Percentiles rank a stretch among this genome's conserved stretches.
phyloP scores from a whole-genome alignment of 2,113 vertebrate genomes.

The Silurus asotus region DNA sequence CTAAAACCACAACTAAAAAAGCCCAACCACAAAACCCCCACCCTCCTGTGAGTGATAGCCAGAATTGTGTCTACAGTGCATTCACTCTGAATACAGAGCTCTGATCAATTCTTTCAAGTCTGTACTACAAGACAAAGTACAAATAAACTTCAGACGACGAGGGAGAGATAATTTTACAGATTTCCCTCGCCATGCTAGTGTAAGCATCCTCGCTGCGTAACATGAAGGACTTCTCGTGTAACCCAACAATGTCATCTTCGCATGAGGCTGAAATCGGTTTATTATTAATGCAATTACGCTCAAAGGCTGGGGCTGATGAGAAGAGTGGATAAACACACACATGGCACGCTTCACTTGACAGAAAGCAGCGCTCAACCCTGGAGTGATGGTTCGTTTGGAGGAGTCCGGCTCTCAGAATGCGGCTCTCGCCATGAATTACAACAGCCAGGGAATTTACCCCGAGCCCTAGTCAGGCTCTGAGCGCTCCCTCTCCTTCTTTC shows the following conservation, averaged over 20 bases:
- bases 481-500: background rate
- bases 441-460: slow-evolving; percentile 46
- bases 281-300: slow-evolving; percentile 52
- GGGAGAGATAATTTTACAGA: slow-evolving; percentile 34
- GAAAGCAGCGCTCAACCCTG: slow-evolving; percentile 35
- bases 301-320: slow-evolving; percentile 48
- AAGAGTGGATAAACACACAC: slow-evolving; percentile 40
- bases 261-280: slow-evolving; percentile 45
- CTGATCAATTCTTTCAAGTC: slow-evolving; percentile 7
- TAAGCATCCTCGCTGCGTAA: slow-evolving; percentile 35
- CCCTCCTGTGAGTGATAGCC: background rate
- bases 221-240: slow-evolving; percentile 30
- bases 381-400: slow-evolving; percentile 57
- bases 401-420: slow-evolving; percentile 34
- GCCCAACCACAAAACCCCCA: background rate
- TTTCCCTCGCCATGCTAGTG: slow-evolving; percentile 8
- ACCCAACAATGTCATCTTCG: slow-evolving; percentile 33
- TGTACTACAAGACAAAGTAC: slow-evolving; percentile 24
- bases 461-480: slow-evolving; percentile 20
- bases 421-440: slow-evolving; percentile 35
- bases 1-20: background rate
- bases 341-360: slow-evolving; percentile 47
- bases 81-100: background rate
- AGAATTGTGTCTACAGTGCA: background rate
- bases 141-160: slow-evolving; percentile 28